A percentile compares a stretch with the other conserved stretches of the same genome.
phyloP scores from a whole-genome alignment of 2,113 vertebrate genomes.

The Tachysurus vachellii region DNA sequence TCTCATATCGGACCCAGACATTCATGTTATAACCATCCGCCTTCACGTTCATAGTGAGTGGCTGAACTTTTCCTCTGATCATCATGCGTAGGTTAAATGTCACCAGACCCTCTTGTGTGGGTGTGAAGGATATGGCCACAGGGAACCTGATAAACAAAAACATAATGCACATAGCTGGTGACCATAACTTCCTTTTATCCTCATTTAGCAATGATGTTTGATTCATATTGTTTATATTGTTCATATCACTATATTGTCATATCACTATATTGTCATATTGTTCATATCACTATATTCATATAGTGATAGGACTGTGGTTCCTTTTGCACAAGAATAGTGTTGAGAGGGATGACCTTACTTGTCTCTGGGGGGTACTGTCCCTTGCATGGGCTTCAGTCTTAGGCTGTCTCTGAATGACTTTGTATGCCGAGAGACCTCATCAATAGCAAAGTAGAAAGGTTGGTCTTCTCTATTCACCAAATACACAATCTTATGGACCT shows the following conservation, averaged over 20 bases:
- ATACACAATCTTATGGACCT: slow-evolving; percentile 64
- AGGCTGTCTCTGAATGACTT: slow-evolving; percentile 72
- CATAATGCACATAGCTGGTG: neutral
- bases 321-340: neutral
- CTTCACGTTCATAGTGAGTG: slow-evolving; percentile 80
- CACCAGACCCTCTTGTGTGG: slow-evolving; percentile 72
- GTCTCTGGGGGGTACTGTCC: slow-evolving; percentile 73
- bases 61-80: slow-evolving; percentile 76
- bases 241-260: no score
- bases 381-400: slow-evolving; percentile 75
- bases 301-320: neutral
- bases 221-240: neutral
- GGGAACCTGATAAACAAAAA: slow-evolving; percentile 64
- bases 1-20: slow-evolving; percentile 69
- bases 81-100: slow-evolving; percentile 78
- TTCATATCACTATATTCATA: no score
- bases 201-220: neutral
- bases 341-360: slow-evolving; percentile 67
- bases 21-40: slow-evolving; percentile 74
- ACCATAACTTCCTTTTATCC: neutral
- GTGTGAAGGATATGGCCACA: slow-evolving; percentile 74
- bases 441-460: slow-evolving; percentile 74
- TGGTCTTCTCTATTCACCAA: slow-evolving; percentile 81
- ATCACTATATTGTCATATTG: no score
- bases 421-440: slow-evolving; percentile 74